These are phyloP conservation scores for Lepidothrix coronata DNA, from an alignment of 2,113 vertebrate genomes.

Conservation along the genomic window DNA sequence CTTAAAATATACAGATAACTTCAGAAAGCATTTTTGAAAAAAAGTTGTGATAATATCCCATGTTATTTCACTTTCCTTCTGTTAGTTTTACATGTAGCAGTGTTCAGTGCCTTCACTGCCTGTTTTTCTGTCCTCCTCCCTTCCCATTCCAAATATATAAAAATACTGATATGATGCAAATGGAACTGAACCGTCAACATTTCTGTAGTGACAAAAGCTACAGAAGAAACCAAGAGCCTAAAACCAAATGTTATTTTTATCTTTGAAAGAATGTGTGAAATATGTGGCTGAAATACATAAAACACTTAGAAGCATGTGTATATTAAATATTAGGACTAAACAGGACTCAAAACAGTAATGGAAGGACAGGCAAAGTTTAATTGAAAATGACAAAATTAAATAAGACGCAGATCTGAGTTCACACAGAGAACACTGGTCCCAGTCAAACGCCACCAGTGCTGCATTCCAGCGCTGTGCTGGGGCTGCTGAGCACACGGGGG, in stretches of 20 bases:
- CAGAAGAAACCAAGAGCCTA: background rate
- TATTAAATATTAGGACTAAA: background rate
- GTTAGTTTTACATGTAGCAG: background rate
- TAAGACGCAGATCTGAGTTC: background rate
- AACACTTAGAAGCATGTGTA: background rate
- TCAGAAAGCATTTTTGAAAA: slow-evolving; percentile 58
- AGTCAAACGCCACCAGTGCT: background rate
- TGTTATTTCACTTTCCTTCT: slow-evolving; percentile 43
- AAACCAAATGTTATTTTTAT: background rate
- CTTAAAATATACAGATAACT: slow-evolving; percentile 72
- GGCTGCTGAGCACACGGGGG: background rate
- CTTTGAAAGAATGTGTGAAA: background rate
- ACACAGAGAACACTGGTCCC: background rate
- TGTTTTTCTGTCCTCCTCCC: slow-evolving; percentile 14
- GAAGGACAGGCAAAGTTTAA: background rate
- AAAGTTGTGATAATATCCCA: slow-evolving; percentile 41
- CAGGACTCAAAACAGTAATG: background rate
- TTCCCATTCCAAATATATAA: background rate
- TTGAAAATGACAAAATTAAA: slow-evolving; percentile 22
- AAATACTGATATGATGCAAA: background rate
- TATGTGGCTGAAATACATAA: background rate
- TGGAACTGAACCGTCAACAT: background rate
- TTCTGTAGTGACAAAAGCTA: background rate
- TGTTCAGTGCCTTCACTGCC: background rate
- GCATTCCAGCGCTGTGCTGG: background rate